Base-by-base conservation (phyloP, 30 jellyfish, hydroid and myxozoan species). In the Rhopilema esculentum region DNA sequence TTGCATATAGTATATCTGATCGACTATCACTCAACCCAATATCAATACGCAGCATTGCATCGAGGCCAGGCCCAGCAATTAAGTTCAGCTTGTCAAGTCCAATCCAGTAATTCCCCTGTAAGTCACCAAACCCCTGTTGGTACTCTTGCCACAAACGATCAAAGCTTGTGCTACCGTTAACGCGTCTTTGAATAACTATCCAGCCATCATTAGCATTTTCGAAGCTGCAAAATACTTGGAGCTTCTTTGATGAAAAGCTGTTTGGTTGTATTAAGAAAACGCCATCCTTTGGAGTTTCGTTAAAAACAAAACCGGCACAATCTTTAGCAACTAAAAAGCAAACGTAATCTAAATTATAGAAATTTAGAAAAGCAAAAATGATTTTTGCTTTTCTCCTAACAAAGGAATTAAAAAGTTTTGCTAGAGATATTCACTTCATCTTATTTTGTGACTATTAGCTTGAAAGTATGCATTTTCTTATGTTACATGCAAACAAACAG, bases 121-220 rank as follows among this genome's bases (percentile, higher is more conserved):
- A 66, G 22, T 79, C 67, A 22, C 89, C 88, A 61, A 77, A 77
- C 12, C 88, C 88, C 49, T 48, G 4, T 77, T 25, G 12, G 23
- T 77, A 77, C 2, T 29, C 91, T 1, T 26, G 7, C 91, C 91
- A 66, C 19, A 1, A 23, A 12, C 83, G 33, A 18, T 81, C 73
- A 81, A 81, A 81, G 66, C 26, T 48, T 1, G 83, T 68, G 27
- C n/a, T 23, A 33, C 31, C 50, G 29, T 81, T 52, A 16, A 50
- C 61, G 25, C 91, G 30, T 69, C 91, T 31, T 61, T 81, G 91
- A 66, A 81, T 64, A 4, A 81, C 84, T 1, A 65, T 81, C 91
- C 91, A 81, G 19, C 91, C 72, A 28, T 67, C 27, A 0, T 25
- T 29, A 48, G 30, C 82, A 30, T 71, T 33, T 4, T 21, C 73